These are phyloP conservation scores for Picus viridis DNA, from an alignment of 2,797 vertebrate species.

Conservation along the genomic window DNA sequence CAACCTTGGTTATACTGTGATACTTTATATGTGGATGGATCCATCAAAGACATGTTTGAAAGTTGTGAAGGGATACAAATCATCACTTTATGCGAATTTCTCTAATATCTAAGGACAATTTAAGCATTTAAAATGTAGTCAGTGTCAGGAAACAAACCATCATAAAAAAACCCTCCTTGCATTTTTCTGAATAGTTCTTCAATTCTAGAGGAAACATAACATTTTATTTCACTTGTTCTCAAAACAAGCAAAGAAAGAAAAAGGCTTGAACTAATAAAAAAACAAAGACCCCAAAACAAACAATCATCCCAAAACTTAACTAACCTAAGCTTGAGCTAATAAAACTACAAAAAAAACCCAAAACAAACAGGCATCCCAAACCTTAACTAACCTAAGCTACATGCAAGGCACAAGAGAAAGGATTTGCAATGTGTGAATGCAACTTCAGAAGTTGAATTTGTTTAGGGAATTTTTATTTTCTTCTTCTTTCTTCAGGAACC, in stretches of 20 bases:
- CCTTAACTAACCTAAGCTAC: background rate
- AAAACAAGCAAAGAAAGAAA: background rate
- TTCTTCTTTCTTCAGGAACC: slow-evolving; percentile 76
- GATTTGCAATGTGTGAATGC: slow-evolving; percentile 13
- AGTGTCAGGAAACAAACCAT: background rate
- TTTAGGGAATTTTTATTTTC: slow-evolving; percentile 79
- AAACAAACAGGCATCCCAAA: background rate
- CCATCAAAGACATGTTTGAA: background rate
- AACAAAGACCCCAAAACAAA: background rate
- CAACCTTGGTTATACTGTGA: too few relatives aligned
- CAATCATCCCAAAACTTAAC: too few relatives aligned
- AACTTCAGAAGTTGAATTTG: slow-evolving; percentile 65
- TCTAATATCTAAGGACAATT: background rate
- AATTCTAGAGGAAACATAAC: background rate
- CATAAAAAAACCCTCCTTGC: background rate
- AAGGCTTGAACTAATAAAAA: background rate
- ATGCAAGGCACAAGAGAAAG: background rate
- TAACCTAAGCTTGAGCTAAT: too few relatives aligned
- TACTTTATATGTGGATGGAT: background rate
- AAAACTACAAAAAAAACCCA: background rate
- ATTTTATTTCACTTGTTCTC: slow-evolving; percentile 4
- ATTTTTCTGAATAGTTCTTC: background rate
- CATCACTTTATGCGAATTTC: background rate
- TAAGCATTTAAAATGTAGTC: background rate
- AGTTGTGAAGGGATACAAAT: background rate